These are phyloP conservation scores for Speoplatyrhinus poulsoni DNA, from an alignment of 2,113 vertebrate genomes.

Conservation along the genomic window DNA sequence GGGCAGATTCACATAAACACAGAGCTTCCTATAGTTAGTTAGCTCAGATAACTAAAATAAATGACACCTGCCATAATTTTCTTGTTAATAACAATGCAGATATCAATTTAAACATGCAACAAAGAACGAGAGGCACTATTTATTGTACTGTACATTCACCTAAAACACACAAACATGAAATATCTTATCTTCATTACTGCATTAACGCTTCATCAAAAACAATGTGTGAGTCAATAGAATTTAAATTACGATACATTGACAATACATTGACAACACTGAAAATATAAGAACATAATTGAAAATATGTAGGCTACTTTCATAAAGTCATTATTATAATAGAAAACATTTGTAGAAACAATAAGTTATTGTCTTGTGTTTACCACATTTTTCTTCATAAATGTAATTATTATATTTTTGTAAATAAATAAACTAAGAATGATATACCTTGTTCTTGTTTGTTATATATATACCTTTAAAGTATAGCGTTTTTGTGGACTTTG, in stretches of 20 bases:
- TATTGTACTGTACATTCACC: conserved; percentile 56
- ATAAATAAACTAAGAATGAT: too few species aligned
- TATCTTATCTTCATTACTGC: conserved; percentile 2
- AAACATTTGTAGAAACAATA: neutral
- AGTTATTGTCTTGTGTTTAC: too few species aligned
- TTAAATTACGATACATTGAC: neutral
- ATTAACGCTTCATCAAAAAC: conserved; percentile 22
- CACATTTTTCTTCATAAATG: too few species aligned
- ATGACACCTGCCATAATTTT: neutral
- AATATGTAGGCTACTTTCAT: conserved; percentile 57
- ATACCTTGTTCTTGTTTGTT: too few species aligned
- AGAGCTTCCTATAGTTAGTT: neutral
- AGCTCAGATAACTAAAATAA: neutral
- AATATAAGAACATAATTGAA: conserved; percentile 57
- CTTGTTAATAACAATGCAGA: neutral
- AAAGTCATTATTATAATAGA: conserved; percentile 22
- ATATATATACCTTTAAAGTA: too few species aligned
- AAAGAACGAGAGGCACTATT: conserved; percentile 49
- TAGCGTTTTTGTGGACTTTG: too few species aligned
- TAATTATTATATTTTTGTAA: too few species aligned
- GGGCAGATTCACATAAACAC: conserved; percentile 8
- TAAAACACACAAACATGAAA: conserved; percentile 30
- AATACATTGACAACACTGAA: conserved; percentile 16
- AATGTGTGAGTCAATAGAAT: conserved; percentile 1
- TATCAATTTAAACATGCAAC: conserved; percentile 14